Base-by-base conservation (phyloP, 1,140 invertebrate genomes). In the Scaptodrosophila lebanonensis region DNA sequence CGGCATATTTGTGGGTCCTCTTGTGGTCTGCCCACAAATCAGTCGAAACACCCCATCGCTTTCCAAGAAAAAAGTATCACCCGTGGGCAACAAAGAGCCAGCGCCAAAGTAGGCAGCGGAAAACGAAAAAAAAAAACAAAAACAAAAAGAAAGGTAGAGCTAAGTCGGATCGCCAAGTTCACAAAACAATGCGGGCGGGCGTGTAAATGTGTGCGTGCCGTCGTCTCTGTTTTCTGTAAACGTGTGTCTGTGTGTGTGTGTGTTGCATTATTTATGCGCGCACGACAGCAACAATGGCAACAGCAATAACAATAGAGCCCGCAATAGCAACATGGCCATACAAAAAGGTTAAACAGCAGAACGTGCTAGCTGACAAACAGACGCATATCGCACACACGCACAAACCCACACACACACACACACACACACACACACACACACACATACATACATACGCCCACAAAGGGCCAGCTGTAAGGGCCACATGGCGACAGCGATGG, bases 231-330 rank as follows among this genome's bases (percentile, higher is more conserved):
- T 61, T 6, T 40, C 25, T 8, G 20, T 13, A 8, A 39, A 2
- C 32, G 27, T 17, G 32, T 7, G 6, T 44, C 27, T 62, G 22
- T 57, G 30, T 40, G 58, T 69, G 20, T 66, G 45, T 45, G 9
- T 45, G 44, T 16, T 68, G 68, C 60, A 79, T 73, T 72, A 77
- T 79, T 77, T 79, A 79, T 77, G 68, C 51, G 27, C 54, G 53
- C 50, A 69, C 51, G 61, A 66, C 38, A 69, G 57, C 53, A 68
- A 64, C 49, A 54, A 60, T 47, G 62, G 51, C 18, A 53, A 32
- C 50, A 32, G 20, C 16, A 29, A 51, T 38, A 50, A 43, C 44
- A 64, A 58, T 51, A 71, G 36, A 61, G 43, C 27, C 50, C 51
- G 27, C 49, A 64, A 47, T 66, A 72, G 63, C 68, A 68, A 75